Evolutionary conservation across 2,888 invertebrate genomes (phyloP), one percentile per base, ranked within the genome.

Genomic region (Cosmopolites sordidus): DNA sequence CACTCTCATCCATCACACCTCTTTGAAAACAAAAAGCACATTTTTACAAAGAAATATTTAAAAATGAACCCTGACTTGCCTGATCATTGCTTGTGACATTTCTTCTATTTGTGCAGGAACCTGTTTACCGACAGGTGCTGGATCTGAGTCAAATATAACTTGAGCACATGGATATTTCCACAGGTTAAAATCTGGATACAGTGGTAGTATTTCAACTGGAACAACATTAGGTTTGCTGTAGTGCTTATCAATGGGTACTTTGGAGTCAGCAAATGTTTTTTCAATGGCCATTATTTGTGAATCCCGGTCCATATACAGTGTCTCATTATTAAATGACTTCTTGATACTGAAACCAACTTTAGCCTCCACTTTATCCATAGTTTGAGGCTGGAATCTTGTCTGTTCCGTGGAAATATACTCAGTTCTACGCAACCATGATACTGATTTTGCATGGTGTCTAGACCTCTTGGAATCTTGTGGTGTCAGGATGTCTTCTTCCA

Each of bases 351-450:
- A 98, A 69, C 98, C 99, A 51, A 99, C 95, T 83, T 96, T 98
- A 0, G 97, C 95, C 79, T 99, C 99, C 70, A 95, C 94, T 79
- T 97, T 95, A 70, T 98, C 97, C 81, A 92, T 88, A 62, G 92
- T 89, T 72, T 92, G 91, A 14, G 96, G 94, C 71, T 96, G 95
- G 75, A 96, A 98, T 59, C 98, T 82, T 15, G 97, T 98, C 73
- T 94, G 96, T 76, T 99, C 99, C 33, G 98, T 97, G 2, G 97
- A 97, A 67, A 99, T 99, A 69, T 99, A 99, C 73, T 99, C 99
- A 0, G 99, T 99, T 63, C 96, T 87, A 47, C 99, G 84, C 70
- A 99, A 80, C 99, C 99, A 99, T 0, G 99, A 97, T 1, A 99
- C 98, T 69, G 89, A 92, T 61, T 92, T 88, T 1, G 94, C 94